phyloP scores from a whole-genome alignment of 2,113 vertebrate genomes.

The Phalacrocorax brasilianus region DNA sequence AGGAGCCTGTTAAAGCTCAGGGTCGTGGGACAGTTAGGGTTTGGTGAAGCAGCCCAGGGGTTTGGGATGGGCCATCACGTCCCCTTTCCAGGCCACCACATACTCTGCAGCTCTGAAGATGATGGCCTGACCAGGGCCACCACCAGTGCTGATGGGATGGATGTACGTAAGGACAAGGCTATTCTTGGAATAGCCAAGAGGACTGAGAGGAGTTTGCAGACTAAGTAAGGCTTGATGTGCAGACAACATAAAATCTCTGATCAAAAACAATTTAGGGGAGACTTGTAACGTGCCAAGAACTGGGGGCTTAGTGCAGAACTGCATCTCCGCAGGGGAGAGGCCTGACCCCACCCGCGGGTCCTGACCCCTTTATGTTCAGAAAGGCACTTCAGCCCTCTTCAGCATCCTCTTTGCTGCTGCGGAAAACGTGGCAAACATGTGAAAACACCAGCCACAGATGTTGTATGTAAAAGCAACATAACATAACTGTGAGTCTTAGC shows the following conservation, averaged over 20 bases:
- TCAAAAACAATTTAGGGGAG: background rate
- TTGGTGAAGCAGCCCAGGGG: background rate
- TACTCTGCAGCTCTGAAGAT: background rate
- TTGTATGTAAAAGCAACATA: background rate
- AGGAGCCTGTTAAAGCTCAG: background rate
- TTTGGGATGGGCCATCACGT: fast-evolving
- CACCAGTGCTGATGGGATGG: background rate
- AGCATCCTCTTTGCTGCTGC: background rate
- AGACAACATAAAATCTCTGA: background rate
- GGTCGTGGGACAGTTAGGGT: background rate
- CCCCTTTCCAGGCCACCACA: background rate
- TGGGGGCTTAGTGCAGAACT: background rate
- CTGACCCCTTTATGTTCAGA: background rate
- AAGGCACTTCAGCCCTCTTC: background rate
- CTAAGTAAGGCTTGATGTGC: background rate
- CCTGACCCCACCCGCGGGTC: background rate
- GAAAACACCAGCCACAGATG: background rate
- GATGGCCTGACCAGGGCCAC: background rate
- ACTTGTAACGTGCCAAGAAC: background rate
- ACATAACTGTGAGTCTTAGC: background rate
- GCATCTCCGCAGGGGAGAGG: background rate
- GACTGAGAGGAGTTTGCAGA: background rate
- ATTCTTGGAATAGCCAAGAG: background rate
- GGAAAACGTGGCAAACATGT: fast-evolving
- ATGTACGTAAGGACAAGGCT: background rate